Evolutionary conservation across 2,113 vertebrate genomes (phyloP), one percentile per base, ranked within the genome.

Genomic region (Recurvirostra avosetta): DNA sequence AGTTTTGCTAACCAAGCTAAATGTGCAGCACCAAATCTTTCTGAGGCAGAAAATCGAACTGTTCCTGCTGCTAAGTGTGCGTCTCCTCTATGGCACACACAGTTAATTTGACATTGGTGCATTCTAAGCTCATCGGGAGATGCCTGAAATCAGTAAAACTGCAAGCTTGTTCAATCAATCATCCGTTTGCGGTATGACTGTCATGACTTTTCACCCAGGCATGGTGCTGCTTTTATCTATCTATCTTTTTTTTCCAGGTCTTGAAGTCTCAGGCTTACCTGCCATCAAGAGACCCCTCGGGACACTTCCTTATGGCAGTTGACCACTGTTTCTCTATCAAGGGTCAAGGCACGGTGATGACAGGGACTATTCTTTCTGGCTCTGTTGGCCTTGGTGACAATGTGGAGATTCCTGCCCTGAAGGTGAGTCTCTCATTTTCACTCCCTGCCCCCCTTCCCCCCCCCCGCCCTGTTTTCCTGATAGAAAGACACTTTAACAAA

Each of bases 251-350:
- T 94, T 81, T 50, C 22, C 92, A 99, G 99, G 98, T 99, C 93
- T 98, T 99, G 97, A 99, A 98, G 95, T 98, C 98, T 76, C 98
- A 99, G 97, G 98, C 99, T 23, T 99, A 99, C 97, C 97, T 99
- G 96, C 99, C 99, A 19, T 95, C 91, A 17, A 98, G 99, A 98
- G 98, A 99, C 92, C 98, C 99, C 14, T 98, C 97, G 2, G 99
- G 99, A 67, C 97, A 98, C 30, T 99, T 99, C 66, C 98, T 99
- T 55, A 99, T 99, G 99, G 99, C 99, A 15, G 99, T 99, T 12
- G 99, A 99, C 97, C 99, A 99, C 96, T 99, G 99, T 95, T 99
- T 99, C 98, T 99, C 99, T 91, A 99, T 99, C 97, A 99, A 98
- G 56, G 99, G 99, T 96, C 99, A 99, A 96, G 99, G 99, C 94